Percentiles rank a stretch among this genome's conserved stretches.
These are phyloP conservation scores for Limulus polyphemus DNA, from an alignment of 2,888 invertebrate species.

Conservation along the genomic window DNA sequence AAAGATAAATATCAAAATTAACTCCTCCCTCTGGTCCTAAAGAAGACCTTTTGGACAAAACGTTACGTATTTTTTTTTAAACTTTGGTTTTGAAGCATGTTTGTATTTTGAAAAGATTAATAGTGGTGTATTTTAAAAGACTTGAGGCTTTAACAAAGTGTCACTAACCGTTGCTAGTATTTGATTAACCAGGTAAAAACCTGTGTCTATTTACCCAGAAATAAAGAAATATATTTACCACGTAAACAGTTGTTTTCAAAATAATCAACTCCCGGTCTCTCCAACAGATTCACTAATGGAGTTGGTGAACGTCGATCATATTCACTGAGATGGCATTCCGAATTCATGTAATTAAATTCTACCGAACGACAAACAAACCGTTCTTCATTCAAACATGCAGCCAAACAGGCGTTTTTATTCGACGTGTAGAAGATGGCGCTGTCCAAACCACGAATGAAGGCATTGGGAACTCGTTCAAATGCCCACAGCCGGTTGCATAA, in stretches of 20 bases:
- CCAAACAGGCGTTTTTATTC: constrained; percentile 83
- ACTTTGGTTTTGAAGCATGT: too few species aligned
- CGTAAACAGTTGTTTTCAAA: constrained; percentile 84
- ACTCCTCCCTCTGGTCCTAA: too few species aligned
- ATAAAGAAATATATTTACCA: constrained; percentile 38
- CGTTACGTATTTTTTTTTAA: too few species aligned
- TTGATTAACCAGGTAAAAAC: too few species aligned
- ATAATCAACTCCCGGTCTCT: constrained; percentile 70
- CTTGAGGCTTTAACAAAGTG: too few species aligned
- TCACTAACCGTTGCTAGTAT: too few species aligned
- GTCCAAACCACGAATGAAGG: constrained; percentile 76
- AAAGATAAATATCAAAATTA: too few species aligned
- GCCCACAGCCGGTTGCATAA: constrained; percentile 84
- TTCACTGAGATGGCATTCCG: constrained; percentile 80
- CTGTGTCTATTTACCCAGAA: too few species aligned
- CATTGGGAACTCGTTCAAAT: constrained; percentile 84
- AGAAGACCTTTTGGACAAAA: too few species aligned
- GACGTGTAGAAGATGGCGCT: constrained; percentile 85
- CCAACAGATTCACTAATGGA: constrained; percentile 73
- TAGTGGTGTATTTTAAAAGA: neutral
- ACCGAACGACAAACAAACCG: constrained; percentile 82
- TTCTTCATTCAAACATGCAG: constrained; percentile 84
- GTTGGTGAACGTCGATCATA: constrained; percentile 75
- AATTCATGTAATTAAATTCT: constrained; percentile 84
- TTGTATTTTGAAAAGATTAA: too few species aligned